Evolutionary conservation across 2,888 invertebrate species (phyloP).

Genomic region (Meteorus colon): DNA sequence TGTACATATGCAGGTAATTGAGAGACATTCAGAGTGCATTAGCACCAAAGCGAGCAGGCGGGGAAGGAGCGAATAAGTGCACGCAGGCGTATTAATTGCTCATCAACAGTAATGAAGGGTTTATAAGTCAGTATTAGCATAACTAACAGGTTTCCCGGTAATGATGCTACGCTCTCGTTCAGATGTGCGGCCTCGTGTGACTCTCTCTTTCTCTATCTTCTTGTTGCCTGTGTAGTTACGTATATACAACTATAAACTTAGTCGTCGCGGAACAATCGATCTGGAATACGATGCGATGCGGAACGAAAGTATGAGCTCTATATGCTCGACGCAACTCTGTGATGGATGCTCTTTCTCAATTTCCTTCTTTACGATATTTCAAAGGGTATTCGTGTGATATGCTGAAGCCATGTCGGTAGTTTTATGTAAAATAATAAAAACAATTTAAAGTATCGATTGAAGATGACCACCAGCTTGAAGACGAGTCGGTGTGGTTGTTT

Average conservation of each 20-base stretch:
- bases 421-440: slow-evolving; percentile 11
- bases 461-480: slow-evolving; percentile 28
- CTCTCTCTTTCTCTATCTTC: slow-evolving; percentile 8
- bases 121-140: slow-evolving; percentile 72
- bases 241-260: not conserved
- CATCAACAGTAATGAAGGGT: slow-evolving; percentile 71
- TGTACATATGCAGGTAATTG: slow-evolving; percentile 59
- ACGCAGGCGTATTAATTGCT: slow-evolving; percentile 70
- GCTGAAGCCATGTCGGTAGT: slow-evolving; percentile 17
- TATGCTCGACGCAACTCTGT: slow-evolving; percentile 14
- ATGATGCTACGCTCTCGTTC: slow-evolving; percentile 63
- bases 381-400: slow-evolving; percentile 44
- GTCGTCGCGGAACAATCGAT: slow-evolving; percentile 38
- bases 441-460: slow-evolving; percentile 34
- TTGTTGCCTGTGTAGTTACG: slow-evolving; percentile 24
- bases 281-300: slow-evolving; percentile 25
- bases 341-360: slow-evolving; percentile 34
- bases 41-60: slow-evolving; percentile 53
- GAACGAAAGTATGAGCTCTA: slow-evolving; percentile 18
- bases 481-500: not conserved
- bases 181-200: slow-evolving; percentile 36
- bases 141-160: slow-evolving; percentile 70
- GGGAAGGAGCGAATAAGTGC: slow-evolving; percentile 45
- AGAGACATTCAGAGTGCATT: slow-evolving; percentile 67
- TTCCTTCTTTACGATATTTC: slow-evolving; percentile 27